These are phyloP conservation scores for Diarsia rubi DNA, from an alignment of 2,888 invertebrate species.

Conservation along the genomic window DNA sequence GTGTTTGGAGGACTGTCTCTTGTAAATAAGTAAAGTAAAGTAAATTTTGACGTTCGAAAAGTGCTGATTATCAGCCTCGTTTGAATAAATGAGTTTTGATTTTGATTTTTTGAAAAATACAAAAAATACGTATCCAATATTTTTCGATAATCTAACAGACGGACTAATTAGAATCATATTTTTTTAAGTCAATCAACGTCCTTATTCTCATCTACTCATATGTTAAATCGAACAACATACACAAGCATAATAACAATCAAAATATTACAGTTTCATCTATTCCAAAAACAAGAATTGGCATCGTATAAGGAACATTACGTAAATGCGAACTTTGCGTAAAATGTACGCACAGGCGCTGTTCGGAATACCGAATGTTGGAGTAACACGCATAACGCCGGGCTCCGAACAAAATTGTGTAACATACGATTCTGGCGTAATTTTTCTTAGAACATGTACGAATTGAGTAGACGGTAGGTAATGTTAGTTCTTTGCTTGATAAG, in stretches of 20 bases:
- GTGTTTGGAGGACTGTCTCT: too few relatives aligned
- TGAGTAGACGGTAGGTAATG: constrained; percentile 14
- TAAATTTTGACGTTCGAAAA: too few relatives aligned
- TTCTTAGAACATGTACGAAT: constrained; percentile 45
- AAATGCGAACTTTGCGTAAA: constrained; percentile 64
- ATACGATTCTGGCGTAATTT: constrained; percentile 44
- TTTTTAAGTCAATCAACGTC: too few relatives aligned
- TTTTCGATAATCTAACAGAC: too few relatives aligned
- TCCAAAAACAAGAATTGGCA: constrained; percentile 52
- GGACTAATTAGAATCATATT: too few relatives aligned
- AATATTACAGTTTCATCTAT: constrained; percentile 34
- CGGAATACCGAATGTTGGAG: constrained; percentile 62
- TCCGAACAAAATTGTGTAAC: constrained; percentile 54
- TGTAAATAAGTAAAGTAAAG: too few relatives aligned
- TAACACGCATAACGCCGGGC: constrained; percentile 48
- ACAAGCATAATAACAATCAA: constrained; percentile 30
- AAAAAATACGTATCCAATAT: too few relatives aligned
- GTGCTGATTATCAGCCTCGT: too few relatives aligned
- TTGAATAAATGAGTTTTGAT: too few relatives aligned
- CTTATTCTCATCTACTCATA: neutral
- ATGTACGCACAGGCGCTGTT: constrained; percentile 50
- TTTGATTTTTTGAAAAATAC: too few relatives aligned
- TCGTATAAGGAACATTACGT: constrained; percentile 42
- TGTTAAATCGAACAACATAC: constrained; percentile 6
- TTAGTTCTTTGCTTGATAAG: neutral